These are phyloP conservation scores for Speoplatyrhinus poulsoni DNA, from an alignment of 2,113 vertebrate species.

Conservation along the genomic window DNA sequence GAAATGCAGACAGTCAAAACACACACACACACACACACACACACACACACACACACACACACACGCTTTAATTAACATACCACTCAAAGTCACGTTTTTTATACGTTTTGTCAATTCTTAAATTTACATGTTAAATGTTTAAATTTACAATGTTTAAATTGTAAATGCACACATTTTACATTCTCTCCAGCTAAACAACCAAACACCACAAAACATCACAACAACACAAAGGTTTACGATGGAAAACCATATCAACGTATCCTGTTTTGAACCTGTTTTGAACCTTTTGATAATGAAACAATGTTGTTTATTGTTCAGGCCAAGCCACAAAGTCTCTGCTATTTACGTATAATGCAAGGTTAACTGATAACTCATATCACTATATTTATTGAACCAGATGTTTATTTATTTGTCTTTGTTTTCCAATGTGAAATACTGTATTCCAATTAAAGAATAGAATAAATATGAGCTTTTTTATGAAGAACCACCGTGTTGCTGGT, in stretches of 20 bases:
- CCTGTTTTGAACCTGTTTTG: too few species aligned
- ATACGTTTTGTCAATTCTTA: too few species aligned
- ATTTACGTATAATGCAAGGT: constrained; percentile 39
- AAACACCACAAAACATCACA: too few species aligned
- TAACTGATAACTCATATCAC: constrained; percentile 58
- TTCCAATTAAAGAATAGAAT: constrained; percentile 64
- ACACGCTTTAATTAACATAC: constrained; percentile 24
- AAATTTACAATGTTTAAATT: too few species aligned
- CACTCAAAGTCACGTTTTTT: constrained; percentile 2
- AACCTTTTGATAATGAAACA: too few species aligned
- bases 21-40: constrained; percentile 10
- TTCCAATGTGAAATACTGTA: constrained; percentile 68
- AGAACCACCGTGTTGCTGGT: constrained; percentile 52
- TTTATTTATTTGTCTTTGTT: constrained; percentile 73
- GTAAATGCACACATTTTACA: too few species aligned
- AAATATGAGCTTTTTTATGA: constrained; percentile 69
- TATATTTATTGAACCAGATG: constrained; percentile 80
- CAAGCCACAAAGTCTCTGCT: constrained; percentile 25
- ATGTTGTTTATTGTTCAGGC: not conserved
- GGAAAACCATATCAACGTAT: too few species aligned
- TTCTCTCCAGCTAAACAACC: too few species aligned
- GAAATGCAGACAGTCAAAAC: constrained; percentile 27
- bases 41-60: constrained; percentile 11
- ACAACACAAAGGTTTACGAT: too few species aligned
- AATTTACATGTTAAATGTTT: too few species aligned